Conservation (phyloP, 2,113 vertebrate species). For the Mixornis gularis region DNA sequence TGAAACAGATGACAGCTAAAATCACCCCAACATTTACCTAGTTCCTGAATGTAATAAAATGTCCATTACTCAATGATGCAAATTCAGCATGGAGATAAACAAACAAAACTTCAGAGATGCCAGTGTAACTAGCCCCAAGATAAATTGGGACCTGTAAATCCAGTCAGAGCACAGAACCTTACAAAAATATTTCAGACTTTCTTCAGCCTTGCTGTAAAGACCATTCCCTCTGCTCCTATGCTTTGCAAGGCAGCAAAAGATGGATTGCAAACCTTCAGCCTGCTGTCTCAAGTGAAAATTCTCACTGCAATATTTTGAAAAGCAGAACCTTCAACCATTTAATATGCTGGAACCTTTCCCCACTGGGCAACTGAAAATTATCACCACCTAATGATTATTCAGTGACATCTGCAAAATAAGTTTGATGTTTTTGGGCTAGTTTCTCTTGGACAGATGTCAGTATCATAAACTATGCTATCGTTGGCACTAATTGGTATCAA, state of each 20-base stretch:
- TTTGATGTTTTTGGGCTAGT: neutral
- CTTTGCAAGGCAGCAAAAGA: neutral
- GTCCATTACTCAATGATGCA: neutral
- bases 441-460: constrained; percentile 22
- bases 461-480: neutral
- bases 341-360: neutral
- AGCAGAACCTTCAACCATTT: neutral
- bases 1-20: neutral
- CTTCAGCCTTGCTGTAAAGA: neutral
- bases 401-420: constrained; percentile 33
- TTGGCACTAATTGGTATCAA: neutral
- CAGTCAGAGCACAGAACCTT: neutral
- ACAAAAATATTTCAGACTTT: neutral
- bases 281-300: neutral
- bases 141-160: neutral
- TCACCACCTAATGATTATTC: constrained; percentile 33
- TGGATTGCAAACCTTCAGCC: neutral
- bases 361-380: neutral
- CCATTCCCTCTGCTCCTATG: neutral
- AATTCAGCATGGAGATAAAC: neutral
- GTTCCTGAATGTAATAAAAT: neutral
- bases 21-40: neutral
- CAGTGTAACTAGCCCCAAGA: neutral
- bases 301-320: neutral
- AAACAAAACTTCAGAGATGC: neutral